Base-by-base conservation (phyloP, 2,888 invertebrate species). In the Ophraella communa region DNA sequence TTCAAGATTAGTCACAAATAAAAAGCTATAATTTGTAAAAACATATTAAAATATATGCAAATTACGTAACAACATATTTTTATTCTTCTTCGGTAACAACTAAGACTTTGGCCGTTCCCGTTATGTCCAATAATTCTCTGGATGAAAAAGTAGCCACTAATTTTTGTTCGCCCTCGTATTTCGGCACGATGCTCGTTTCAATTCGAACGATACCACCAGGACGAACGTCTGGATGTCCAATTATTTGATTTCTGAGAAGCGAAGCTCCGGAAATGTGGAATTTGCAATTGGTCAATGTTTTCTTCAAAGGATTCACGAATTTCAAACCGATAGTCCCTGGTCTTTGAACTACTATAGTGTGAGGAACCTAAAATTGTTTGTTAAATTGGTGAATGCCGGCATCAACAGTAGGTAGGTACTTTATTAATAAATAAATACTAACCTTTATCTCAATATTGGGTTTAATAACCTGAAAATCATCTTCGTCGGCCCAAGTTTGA, bases 401-500 rank as follows among this genome's bases (percentile, higher is more conserved):
- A 8, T 30, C 3, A 30, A 4, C 1, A 8, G 5, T 8, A 4
- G n/a, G 4, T 35, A 35, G n/a, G n/a, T 0, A 3, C 5, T 35
- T 35, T n/a, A n/a, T n/a, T 4, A 3, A 35, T 2, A 45, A 17
- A 3, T 0, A 44, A 7, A 7, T 21, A 64, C 71, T 70, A 27
- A 51, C 92, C 84, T 88, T 86, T 33, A 94, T 86, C 33, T 82
- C 82, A 57, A 93, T 87, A 64, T 84, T 87, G 1, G 94, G 93
- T 76, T 91, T 91, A 27, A 90, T 82, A 4, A 94, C 86, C 80
- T 92, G 89, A 83, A 93, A 92, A 81, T 93, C 92, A 73, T 93
- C 93, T 74, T 93, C 92, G 70, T 90, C 91, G 0, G 91, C 89
- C 91, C 92, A 94, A 1, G 91, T 89, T 80, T 93, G 93, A 59